Percentiles rank a stretch among this genome's conserved stretches.
Evolutionary conservation across 2,113 vertebrate genomes (phyloP).

Genomic region (Probosciger aterrimus): DNA sequence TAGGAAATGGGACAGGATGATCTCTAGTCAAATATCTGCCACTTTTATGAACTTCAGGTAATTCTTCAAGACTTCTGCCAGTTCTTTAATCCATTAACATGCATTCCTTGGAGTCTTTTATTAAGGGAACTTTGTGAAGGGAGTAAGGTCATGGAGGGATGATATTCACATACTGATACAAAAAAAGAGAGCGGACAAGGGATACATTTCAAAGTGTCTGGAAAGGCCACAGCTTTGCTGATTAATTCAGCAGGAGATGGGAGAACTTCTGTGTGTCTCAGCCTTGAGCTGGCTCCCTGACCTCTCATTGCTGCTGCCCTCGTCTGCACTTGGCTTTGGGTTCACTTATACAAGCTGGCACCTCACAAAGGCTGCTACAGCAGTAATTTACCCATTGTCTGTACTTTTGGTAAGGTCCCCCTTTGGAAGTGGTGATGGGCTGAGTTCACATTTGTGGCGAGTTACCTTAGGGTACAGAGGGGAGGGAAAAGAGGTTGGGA

Average conservation of each 20-base stretch:
- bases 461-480: not conserved
- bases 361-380: not conserved
- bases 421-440: not conserved
- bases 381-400: not conserved
- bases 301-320: not conserved
- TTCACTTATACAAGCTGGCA: not conserved
- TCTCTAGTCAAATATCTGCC: not conserved
- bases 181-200: not conserved
- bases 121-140: not conserved
- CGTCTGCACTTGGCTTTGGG: not conserved
- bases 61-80: not conserved
- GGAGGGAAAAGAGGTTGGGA: not conserved
- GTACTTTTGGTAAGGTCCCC: not conserved
- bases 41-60: not conserved
- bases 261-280: not conserved
- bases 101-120: not conserved
- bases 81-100: not conserved
- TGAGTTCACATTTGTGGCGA: not conserved
- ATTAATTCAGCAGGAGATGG: not conserved
- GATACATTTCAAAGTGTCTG: conserved; percentile 7
- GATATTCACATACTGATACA: not conserved
- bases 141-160: not conserved
- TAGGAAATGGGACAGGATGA: not conserved
- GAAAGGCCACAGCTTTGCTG: not conserved
- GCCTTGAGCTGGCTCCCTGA: not conserved